These are phyloP conservation scores for Parasteatoda lunata DNA, from an alignment of 2,888 invertebrate species.

Conservation along the genomic window DNA sequence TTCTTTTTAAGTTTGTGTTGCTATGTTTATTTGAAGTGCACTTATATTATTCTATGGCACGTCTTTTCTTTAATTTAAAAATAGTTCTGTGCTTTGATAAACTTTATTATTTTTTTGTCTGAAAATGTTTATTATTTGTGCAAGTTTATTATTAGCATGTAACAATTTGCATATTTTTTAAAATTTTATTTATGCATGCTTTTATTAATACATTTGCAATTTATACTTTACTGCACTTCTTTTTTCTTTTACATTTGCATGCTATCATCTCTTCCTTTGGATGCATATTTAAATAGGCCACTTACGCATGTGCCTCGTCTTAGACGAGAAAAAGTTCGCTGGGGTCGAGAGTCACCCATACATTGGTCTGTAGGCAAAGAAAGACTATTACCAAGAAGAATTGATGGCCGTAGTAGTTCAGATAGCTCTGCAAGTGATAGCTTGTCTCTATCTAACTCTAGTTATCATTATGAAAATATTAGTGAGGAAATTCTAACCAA, in stretches of 20 bases:
- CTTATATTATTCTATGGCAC: too few relatives aligned
- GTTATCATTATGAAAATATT: constrained; percentile 26
- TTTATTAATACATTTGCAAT: neutral
- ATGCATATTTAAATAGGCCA: constrained; percentile 44
- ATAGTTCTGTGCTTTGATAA: too few relatives aligned
- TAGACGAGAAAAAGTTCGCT: neutral
- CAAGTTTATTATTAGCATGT: too few relatives aligned
- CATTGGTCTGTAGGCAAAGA: constrained; percentile 11
- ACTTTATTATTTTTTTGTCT: too few relatives aligned
- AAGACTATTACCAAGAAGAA: constrained; percentile 31
- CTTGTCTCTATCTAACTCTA: constrained; percentile 40
- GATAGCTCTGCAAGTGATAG: constrained; percentile 44
- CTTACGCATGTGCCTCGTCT: constrained; percentile 15
- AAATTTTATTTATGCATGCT: constrained; percentile 2
- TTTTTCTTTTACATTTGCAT: constrained; percentile 29
- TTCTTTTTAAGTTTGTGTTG: too few relatives aligned
- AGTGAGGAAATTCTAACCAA: constrained; percentile 25
- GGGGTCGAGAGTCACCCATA: neutral
- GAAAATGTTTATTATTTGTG: too few relatives aligned
- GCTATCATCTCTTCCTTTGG: constrained; percentile 10
- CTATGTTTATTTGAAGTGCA: too few relatives aligned
- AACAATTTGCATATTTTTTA: too few relatives aligned
- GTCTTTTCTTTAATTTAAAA: too few relatives aligned
- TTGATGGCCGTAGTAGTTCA: constrained; percentile 6
- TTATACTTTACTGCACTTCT: neutral